A percentile compares a stretch with the other conserved stretches of the same genome.
Evolutionary conservation across 2,888 invertebrate species (phyloP).

Genomic region (Adineta ricciae): DNA sequence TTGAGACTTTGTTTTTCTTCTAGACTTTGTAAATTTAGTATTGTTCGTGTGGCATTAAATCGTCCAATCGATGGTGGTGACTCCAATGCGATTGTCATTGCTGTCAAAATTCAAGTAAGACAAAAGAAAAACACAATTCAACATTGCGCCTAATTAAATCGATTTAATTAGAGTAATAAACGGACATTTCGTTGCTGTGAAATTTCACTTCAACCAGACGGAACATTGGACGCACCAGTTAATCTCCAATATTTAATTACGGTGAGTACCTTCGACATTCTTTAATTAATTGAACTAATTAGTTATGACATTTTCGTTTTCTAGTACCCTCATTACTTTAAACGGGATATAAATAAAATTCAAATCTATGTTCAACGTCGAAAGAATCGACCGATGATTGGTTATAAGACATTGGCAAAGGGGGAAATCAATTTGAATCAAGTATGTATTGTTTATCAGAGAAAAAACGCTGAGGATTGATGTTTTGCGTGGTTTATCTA

Average conservation of each 20-base stretch:
- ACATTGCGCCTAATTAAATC: neutral
- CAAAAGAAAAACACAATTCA: too few species aligned
- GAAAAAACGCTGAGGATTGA: too few species aligned
- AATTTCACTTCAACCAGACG: neutral
- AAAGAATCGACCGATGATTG: conserved; percentile 27
- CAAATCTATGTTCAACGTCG: conserved; percentile 30
- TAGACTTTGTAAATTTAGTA: conserved; percentile 19
- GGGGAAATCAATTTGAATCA: conserved; percentile 3
- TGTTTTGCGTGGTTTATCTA: too few species aligned
- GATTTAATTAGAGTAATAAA: neutral
- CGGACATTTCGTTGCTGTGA: conserved; percentile 17
- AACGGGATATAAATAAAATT: conserved; percentile 29
- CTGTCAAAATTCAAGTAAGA: conserved; percentile 22
- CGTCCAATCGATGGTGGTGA: neutral
- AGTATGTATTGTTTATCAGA: too few species aligned
- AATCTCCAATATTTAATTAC: conserved; percentile 13
- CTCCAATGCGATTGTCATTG: neutral
- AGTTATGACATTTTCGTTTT: neutral
- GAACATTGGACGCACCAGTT: neutral
- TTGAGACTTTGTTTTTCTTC: neutral
- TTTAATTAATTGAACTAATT: neutral
- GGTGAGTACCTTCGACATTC: neutral
- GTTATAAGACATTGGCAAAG: conserved; percentile 31
- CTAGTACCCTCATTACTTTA: conserved; percentile 30
- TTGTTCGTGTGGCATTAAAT: conserved; percentile 8